phyloP scores from a whole-genome alignment of 2,888 invertebrate genomes.

The Chaetogeoica ovagalla region DNA sequence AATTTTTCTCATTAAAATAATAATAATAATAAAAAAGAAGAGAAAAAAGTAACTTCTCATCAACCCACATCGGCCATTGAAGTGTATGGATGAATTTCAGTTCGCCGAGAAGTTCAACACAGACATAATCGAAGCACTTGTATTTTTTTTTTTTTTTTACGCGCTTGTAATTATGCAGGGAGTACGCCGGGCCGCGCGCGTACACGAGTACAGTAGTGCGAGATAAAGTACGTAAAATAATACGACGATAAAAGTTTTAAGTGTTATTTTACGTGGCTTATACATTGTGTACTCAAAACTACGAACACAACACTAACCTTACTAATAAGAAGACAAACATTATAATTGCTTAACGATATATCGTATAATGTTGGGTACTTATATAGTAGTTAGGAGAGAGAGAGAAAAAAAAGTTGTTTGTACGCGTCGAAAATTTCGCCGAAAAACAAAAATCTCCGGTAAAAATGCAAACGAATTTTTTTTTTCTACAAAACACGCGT shows the following conservation, averaged over 20 bases:
- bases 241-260: conserved; percentile 44
- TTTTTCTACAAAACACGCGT: too few relatives aligned
- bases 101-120: conserved; percentile 10
- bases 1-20: conserved; percentile 33
- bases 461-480: too few relatives aligned
- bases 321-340: conserved; percentile 30
- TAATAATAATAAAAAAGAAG: too few relatives aligned
- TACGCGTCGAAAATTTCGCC: too few relatives aligned
- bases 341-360: neutral
- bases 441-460: too few relatives aligned
- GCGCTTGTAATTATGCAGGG: neutral
- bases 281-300: conserved; percentile 18
- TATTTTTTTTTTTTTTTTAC: neutral
- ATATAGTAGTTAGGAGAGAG: neutral
- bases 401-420: neutral
- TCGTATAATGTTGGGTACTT: neutral
- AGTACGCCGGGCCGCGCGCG: too few relatives aligned
- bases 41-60: neutral
- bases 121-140: conserved; percentile 40
- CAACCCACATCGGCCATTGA: neutral
- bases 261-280: conserved; percentile 20
- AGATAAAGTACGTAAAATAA: too few relatives aligned
- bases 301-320: neutral
- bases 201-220: too few relatives aligned
- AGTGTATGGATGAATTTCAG: conserved; percentile 5